A percentile compares a stretch with the other conserved stretches of the same genome.
These are phyloP conservation scores for Hypotaenidia philippensis DNA, from an alignment of 2,797 vertebrate species.

Conservation along the genomic window DNA sequence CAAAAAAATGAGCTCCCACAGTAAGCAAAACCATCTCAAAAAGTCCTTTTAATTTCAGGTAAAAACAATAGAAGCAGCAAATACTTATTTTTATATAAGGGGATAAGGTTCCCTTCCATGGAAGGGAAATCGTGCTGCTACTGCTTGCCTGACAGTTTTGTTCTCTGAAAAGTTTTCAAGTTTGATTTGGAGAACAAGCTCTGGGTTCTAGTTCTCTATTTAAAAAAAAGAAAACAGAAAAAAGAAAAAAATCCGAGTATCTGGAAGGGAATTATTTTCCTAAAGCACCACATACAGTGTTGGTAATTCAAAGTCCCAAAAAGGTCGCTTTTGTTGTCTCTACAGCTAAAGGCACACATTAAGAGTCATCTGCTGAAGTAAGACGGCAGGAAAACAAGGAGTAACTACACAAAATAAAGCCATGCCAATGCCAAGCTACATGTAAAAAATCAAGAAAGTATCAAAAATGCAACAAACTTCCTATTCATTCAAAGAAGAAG, in stretches of 20 bases:
- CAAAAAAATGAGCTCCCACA: not conserved
- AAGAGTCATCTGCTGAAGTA: conserved; percentile 11
- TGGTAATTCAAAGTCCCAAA: conserved; percentile 42
- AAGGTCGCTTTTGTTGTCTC: conserved; percentile 47
- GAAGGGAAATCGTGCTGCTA: not conserved
- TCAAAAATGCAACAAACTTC: not conserved
- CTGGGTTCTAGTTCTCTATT: not conserved
- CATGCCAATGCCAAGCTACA: not conserved
- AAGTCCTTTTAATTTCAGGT: not conserved
- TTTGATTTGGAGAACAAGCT: not conserved
- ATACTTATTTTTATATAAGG: not conserved
- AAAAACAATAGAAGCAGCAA: not conserved
- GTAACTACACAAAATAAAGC: not conserved
- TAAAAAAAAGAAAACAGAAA: not conserved
- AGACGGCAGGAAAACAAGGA: not conserved
- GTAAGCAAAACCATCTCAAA: not conserved
- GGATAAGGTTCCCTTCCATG: not conserved
- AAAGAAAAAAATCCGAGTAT: not conserved
- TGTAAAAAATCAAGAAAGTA: not conserved
- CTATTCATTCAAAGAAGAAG: not conserved
- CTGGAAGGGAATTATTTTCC: conserved; percentile 40
- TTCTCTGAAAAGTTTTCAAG: not conserved
- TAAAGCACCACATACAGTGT: conserved; percentile 46
- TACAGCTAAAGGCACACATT: not conserved
- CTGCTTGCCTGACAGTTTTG: conserved; percentile 23